Base-by-base conservation (phyloP, 2,797 vertebrate genomes). In the Tympanoctomys barrerae region DNA sequence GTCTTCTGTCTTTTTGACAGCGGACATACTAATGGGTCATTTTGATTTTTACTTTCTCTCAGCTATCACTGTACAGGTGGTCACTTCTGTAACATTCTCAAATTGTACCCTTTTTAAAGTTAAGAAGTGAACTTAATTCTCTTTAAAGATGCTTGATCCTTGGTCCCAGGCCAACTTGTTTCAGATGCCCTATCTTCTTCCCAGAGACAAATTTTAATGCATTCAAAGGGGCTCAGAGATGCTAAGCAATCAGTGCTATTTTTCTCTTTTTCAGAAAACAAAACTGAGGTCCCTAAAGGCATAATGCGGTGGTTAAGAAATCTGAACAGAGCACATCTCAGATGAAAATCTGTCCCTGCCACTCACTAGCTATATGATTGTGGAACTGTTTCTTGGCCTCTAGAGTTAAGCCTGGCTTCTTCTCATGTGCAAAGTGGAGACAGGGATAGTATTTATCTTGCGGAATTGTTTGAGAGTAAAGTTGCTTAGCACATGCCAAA, bases 291-390 rank as follows among this genome's bases (percentile, higher is more conserved):
- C 22, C 5, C 21, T 21, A 10, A 39, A 68, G 1, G 36, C 42
- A 31, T 4, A 3, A 11, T 0, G 57, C 0, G 0, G 1, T 9
- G 24, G 36, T 7, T 54, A 61, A 52, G 73, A 83, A 62, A 61
- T 18, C 9, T 0, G 33, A 54, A 59, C 24, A 39, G 42, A 28
- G 24, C n/a, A 75, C 28, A 59, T 26, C 36, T 28, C 57, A 31
- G 1, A 4, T 54, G 83, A 26, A 89, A 80, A 19, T 18, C 52
- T 42, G 71, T 31, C 68, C 14, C 61, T 49, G 39, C 70, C 75
- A 13, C 70, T 57, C 36, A 13, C 3, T 10, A 54, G 54, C 3
- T 46, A 22, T 24, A 8, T 9, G 64, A 36, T 19, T 5, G 0
- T 7, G 21, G 21, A 26, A 16, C 14, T 59, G 31, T 78, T 28